Evolutionary conservation across 2,888 invertebrate species (phyloP), one percentile per base, ranked within the genome.

Genomic region (Mythimna vitellina): DNA sequence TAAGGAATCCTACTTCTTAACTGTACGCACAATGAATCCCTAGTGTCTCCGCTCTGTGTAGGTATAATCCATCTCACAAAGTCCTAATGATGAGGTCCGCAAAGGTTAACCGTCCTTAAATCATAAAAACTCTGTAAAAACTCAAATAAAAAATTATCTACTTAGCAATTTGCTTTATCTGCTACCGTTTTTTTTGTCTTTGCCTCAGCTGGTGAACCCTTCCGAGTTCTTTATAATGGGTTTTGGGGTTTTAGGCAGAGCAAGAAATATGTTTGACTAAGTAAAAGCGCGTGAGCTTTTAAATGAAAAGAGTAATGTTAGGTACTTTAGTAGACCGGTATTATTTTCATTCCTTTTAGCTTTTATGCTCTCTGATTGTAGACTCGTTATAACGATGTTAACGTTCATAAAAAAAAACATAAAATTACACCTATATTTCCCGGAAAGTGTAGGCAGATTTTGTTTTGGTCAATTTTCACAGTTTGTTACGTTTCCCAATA

Each of bases 141-240:
- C 76, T 78, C 73, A 80, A 80, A 85, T 65, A 79, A 71, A 83
- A 82, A 81, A 85, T 80, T 82, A 86, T 89, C 80, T 87, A 84
- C 80, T 82, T 79, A 80, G 78, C 83, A 86, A 81, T 88, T 86
- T 84, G 74, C 74, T 77, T 87, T 87, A 87, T 88, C 86, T 87
- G 70, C 71, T 74, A 69, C 57, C 68, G 70, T 84, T 86, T 87
- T 86, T 87, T 88, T 88, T 86, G 85, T 83, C 83, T 78, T 83
- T 82, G 71, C 73, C 79, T 88, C 83, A 85, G 76, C 82, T 85
- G 86, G 75, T 86, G 81, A 86, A 87, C 86, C 87, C 86, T 82
- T 86, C 73, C 81, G 82, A 87, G 83, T 87, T 86, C 76, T 84
- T 86, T 88, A 84, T 89, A 87, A 89, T 86, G 87, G 46, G 84